Evolutionary conservation across 2,113 vertebrate species (phyloP).

Genomic region (Charadrius vociferus): DNA sequence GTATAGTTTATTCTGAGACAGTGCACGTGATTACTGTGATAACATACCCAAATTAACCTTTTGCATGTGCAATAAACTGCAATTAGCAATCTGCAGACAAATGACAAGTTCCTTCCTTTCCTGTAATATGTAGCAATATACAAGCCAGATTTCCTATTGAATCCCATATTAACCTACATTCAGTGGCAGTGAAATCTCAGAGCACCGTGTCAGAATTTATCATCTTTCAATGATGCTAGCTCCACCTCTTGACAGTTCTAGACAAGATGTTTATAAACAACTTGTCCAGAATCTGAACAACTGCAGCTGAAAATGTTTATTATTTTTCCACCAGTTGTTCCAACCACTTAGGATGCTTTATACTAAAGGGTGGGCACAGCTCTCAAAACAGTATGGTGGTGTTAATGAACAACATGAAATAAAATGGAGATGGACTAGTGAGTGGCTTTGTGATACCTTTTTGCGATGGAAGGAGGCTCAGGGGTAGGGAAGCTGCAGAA

Average conservation of each 20-base stretch:
- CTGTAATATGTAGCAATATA: constrained; percentile 15
- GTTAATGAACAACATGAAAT: background rate
- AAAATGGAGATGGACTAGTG: background rate
- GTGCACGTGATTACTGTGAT: background rate
- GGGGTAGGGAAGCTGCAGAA: background rate
- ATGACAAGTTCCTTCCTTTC: constrained; percentile 25
- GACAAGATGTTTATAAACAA: constrained; percentile 29
- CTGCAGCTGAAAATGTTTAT: background rate
- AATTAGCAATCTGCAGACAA: constrained; percentile 61
- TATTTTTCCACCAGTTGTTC: constrained; percentile 3
- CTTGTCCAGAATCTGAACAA: background rate
- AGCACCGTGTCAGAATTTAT: constrained; percentile 41
- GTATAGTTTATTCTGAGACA: background rate
- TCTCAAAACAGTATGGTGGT: background rate
- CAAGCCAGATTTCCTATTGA: constrained; percentile 56
- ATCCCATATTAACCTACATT: constrained; percentile 70
- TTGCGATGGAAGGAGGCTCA: background rate
- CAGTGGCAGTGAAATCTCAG: constrained; percentile 22
- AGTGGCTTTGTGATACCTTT: background rate
- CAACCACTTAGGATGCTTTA: background rate
- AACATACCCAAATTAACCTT: constrained; percentile 36
- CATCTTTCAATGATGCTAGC: constrained; percentile 10
- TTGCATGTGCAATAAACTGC: constrained; percentile 23
- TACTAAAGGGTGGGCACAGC: background rate
- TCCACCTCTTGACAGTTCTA: constrained; percentile 36